Base-by-base conservation (phyloP, 2,113 vertebrate genomes). In the Numenius arquata region DNA sequence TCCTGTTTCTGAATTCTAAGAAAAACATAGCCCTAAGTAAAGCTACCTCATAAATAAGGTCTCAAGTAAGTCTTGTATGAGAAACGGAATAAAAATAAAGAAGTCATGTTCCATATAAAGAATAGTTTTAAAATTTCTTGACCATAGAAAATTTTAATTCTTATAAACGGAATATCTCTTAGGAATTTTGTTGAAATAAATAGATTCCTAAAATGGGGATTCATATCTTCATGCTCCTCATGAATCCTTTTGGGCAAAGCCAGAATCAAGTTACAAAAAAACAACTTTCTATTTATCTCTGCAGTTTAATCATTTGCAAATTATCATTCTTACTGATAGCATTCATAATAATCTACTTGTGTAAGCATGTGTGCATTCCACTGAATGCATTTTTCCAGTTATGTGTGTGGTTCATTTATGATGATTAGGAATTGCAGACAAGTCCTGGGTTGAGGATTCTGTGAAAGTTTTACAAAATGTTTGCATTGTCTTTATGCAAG, bases 181-280 rank as follows among this genome's bases (percentile, higher is more conserved):
- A 91, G 86, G 90, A 95, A 88, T 93, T 92, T 81, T 85, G 58
- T 91, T 94, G 89, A 92, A 93, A 89, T 87, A 92, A 93, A 90
- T 87, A 93, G 38, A 93, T 92, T 61, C 62, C 70, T 93, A 76
- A 94, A 85, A 82, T 85, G 61, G 66, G 73, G 32, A 85, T 95
- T 92, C 34, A 6, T 48, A 1, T 38, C 62, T 92, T 89, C 52
- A 65, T 90, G 10, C 36, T 87, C n/a, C 36, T 91, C 81, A 41
- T 85, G 77, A 89, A 26, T 95, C 91, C 48, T 91, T 79, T 61
- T 41, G 36, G 70, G 52, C 70, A 85, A 94, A 89, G 48, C 47
- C 58, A 78, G 70, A 61, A 72, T 78, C 56, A 59, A 43, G 56
- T 92, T 94, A 87, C 29, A 85, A 70, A 97, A 97, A 92, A 56